Conservation (phyloP, 2,888 invertebrate species). For the Papilio elwesi region DNA sequence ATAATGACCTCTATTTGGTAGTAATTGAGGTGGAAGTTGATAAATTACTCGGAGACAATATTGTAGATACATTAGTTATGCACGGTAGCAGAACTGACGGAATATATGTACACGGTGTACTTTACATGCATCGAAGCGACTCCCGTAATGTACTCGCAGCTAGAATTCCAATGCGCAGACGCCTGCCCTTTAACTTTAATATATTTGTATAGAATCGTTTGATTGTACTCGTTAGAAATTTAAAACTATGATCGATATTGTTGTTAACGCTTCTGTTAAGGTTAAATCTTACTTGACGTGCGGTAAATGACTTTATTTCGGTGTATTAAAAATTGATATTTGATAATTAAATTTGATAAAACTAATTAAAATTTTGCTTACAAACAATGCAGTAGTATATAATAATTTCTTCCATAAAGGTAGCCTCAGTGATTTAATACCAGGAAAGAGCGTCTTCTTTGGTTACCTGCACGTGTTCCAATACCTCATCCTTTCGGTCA, state of each 20-base stretch:
- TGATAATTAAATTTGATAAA: too few species aligned
- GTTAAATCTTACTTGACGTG: not conserved
- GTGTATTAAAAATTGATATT: too few species aligned
- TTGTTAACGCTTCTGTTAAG: not conserved
- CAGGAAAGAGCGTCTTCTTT: conserved; percentile 18
- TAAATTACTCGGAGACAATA: conserved; percentile 46
- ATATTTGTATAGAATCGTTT: conserved; percentile 51
- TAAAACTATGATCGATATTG: not conserved
- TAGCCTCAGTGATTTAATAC: not conserved
- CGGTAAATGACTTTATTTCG: not conserved
- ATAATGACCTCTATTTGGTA: conserved; percentile 56
- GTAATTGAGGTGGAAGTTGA: conserved; percentile 50
- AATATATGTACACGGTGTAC: conserved; percentile 80
- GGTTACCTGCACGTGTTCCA: conserved; percentile 31
- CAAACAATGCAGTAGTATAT: not conserved
- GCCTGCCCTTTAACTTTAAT: conserved; percentile 63
- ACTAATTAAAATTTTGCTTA: not conserved
- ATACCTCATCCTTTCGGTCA: conserved; percentile 22
- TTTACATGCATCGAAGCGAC: conserved; percentile 81
- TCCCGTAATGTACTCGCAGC: conserved; percentile 78
- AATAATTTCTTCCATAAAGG: not conserved
- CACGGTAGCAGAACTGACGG: conserved; percentile 76
- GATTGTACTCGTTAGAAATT: conserved; percentile 47
- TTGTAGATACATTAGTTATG: conserved; percentile 72
- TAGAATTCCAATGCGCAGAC: conserved; percentile 75